These are phyloP conservation scores for Dasysyrphus tricinctus DNA, from an alignment of 2,888 invertebrate genomes.

Conservation along the genomic window DNA sequence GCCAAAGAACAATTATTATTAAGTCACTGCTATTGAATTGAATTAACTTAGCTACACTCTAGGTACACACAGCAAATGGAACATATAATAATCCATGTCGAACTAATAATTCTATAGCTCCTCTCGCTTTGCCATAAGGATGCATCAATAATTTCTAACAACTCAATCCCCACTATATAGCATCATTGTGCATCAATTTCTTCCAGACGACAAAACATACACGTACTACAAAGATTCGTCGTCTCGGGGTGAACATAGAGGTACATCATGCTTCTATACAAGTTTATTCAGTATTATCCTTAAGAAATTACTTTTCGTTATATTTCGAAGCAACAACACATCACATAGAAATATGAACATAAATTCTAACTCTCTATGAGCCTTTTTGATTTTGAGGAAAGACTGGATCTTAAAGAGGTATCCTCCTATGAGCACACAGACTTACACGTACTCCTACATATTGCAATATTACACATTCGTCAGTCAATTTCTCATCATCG, in stretches of 20 bases:
- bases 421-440: neutral
- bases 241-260: neutral
- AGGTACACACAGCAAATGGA: conserved; percentile 5
- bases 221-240: neutral
- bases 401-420: neutral
- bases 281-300: conserved; percentile 35
- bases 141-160: conserved; percentile 29
- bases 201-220: conserved; percentile 46
- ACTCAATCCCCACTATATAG: conserved; percentile 36
- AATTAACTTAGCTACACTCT: conserved; percentile 1
- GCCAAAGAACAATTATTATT: conserved; percentile 11
- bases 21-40: neutral
- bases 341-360: neutral
- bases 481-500: conserved; percentile 42
- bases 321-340: conserved; percentile 6
- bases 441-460: too few species aligned
- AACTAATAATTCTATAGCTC: neutral
- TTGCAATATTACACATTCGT: conserved; percentile 23
- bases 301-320: conserved; percentile 33
- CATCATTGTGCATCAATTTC: conserved; percentile 44
- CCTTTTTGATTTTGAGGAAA: conserved; percentile 11
- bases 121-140: neutral
- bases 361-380: conserved; percentile 25
- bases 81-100: conserved; percentile 26
- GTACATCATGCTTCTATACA: neutral